phyloP scores from a whole-genome alignment of 2,113 vertebrate species.

The Scytalopus superciliaris region DNA sequence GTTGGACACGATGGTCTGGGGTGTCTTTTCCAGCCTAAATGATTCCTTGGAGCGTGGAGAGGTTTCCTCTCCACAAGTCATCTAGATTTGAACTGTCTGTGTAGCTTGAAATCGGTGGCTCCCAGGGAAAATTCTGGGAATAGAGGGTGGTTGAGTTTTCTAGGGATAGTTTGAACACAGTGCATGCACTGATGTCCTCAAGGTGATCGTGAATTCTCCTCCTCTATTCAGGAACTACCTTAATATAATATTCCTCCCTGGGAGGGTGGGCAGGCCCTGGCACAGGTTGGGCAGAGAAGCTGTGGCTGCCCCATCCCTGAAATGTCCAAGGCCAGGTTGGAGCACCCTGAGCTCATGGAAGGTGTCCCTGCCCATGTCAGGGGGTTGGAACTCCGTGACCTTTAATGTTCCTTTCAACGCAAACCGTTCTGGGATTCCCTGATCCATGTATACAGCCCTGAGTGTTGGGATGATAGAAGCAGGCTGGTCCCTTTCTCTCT shows the following conservation, averaged over 20 bases:
- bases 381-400: neutral
- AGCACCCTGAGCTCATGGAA: accelerated
- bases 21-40: neutral
- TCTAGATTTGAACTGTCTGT: neutral
- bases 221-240: accelerated
- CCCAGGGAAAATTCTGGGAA: neutral
- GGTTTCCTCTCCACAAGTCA: too few species aligned
- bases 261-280: neutral
- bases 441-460: accelerated
- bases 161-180: neutral
- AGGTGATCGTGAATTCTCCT: neutral
- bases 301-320: neutral
- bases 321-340: neutral
- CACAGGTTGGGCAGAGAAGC: neutral
- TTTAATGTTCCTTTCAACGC: too few species aligned
- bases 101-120: neutral
- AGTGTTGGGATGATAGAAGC: accelerated
- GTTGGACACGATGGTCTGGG: neutral
- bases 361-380: neutral
- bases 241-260: neutral
- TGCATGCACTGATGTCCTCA: accelerated
- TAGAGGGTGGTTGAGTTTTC: neutral
- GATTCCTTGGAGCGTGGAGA: neutral
- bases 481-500: neutral
- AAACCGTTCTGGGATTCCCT: neutral